Percentiles rank a stretch among this genome's conserved stretches.
Conservation (phyloP, 2,888 invertebrate species). For the Drosophila paranaensis region DNA sequence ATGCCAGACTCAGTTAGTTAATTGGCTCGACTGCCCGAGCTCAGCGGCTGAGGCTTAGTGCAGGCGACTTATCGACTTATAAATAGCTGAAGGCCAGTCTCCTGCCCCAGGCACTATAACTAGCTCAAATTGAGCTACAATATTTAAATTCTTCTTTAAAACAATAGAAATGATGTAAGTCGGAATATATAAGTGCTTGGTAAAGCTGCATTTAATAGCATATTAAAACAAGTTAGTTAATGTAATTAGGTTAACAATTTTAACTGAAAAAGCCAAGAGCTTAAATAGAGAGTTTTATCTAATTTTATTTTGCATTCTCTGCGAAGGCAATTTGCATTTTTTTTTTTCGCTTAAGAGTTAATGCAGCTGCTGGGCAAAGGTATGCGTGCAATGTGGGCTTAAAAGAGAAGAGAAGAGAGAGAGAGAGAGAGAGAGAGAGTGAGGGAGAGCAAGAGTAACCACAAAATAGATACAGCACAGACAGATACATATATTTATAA, state of each 20-base stretch:
- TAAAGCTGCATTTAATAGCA: not conserved
- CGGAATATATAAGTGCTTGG: too few species aligned
- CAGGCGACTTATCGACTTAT: constrained; percentile 6
- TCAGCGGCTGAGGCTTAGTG: constrained; percentile 19
- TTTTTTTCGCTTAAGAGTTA: constrained; percentile 2
- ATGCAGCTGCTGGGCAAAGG: constrained; percentile 11
- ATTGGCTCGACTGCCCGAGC: constrained; percentile 18
- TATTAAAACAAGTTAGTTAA: not conserved
- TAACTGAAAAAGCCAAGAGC: not conserved
- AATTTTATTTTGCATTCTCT: not conserved
- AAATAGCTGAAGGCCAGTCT: not conserved
- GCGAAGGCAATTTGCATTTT: constrained; percentile 5
- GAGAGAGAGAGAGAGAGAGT: not conserved
- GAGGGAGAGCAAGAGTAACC: not conserved
- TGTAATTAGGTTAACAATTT: not conserved
- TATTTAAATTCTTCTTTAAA: too few species aligned
- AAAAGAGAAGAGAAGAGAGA: not conserved
- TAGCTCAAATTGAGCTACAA: not conserved
- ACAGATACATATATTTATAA: not conserved
- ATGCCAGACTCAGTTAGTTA: constrained; percentile 19
- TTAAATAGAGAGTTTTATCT: constrained; percentile 1
- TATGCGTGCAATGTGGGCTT: not conserved
- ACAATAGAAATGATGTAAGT: too few species aligned
- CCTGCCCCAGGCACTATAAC: not conserved
- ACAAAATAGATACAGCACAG: not conserved